Evolutionary conservation across 1,140 invertebrate genomes (phyloP), one percentile per base, ranked within the genome.

Genomic region (Platorchestia sp.): DNA sequence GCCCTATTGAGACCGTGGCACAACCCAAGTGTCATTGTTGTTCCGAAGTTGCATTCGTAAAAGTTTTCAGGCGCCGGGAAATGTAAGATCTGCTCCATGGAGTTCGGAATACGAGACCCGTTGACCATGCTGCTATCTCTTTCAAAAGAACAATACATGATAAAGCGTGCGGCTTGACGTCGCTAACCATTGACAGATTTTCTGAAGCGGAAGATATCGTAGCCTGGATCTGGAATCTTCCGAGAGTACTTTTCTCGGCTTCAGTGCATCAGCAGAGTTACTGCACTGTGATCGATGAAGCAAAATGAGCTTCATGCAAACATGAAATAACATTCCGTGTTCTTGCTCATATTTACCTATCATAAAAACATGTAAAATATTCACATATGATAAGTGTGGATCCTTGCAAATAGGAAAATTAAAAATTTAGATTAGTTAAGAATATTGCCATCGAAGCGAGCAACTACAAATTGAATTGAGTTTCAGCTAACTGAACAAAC

Each of bases 71-170:
- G 10, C 59, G 3, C 41, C 41, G n/a, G 10, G 87, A 41, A 89
- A 89, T 89, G 16, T 41, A 41, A 89, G 87, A 89, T 42, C 43
- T 89, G 87, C 87, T 42, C n/a, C 87, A 44, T 42, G 43, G 43
- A 27, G 0, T 89, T 19, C 87, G 87, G 43, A 89, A 27, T 44
- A 44, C 42, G 41, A 44, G 87, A 44, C 42, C 87, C 41, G 10
- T 42, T 89, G 87, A 42, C 87, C 41, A 89, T 41, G 36, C 86
- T 86, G 36, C 36, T 41, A 42, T 42, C 7, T 43, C 87, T 89
- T 75, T 27, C 86, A 3, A 89, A 41, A 44, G 87, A 89, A 89
- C 87, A 89, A 89, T 89, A 89, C 87, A 42, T 44, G 87, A 89
- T 89, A 89, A 89, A 89, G 43, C 87, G 87, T 89, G 59, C 27